Base-by-base conservation (phyloP, 2,113 vertebrate genomes). In the Aptenodytes forsteri region DNA sequence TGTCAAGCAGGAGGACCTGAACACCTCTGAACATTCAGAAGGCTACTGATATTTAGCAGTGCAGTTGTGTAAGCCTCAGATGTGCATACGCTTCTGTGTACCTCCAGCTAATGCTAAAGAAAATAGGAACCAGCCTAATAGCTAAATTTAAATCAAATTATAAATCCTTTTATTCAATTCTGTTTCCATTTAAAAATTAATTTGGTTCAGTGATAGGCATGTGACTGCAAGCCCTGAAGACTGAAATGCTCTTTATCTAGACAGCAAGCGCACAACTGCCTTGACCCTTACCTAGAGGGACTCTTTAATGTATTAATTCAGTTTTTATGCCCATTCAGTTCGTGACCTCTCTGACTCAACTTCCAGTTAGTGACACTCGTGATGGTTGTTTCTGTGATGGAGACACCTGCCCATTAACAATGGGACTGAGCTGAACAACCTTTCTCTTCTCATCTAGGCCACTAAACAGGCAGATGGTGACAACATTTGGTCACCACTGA, bases 171-270 rank as follows among this genome's bases (percentile, higher is more conserved):
- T 88, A 97, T 96, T 96, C 38, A 83, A 95, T 97, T 97, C 69
- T 89, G 50, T 90, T 96, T 96, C 93, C 91, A 97, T 96, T 97
- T 96, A 54, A 93, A 84, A 96, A 96, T 96, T 96, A 90, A 95
- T 96, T 95, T 90, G 18, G 30, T 94, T 90, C 90, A 55, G 50
- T 64, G 71, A 73, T 83, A 94, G 96, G 71, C 94, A 70, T 78
- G 75, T 80, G 89, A 70, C 81, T 91, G 87, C 90, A 90, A 83
- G 82, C 84, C 90, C 87, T 73, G 85, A 85, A 96, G 91, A 91
- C 91, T 88, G 91, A 97, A 97, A 91, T 86, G 90, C 71, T 95
- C 66, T 96, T 93, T 96, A 93, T 83, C 58, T 84, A 85, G 62
- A 77, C 62, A 92, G 62, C 72, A 80, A 66, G 62, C 72, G 55